Base-by-base conservation (phyloP, 2,113 vertebrate genomes). In the Notothenia coriiceps region DNA sequence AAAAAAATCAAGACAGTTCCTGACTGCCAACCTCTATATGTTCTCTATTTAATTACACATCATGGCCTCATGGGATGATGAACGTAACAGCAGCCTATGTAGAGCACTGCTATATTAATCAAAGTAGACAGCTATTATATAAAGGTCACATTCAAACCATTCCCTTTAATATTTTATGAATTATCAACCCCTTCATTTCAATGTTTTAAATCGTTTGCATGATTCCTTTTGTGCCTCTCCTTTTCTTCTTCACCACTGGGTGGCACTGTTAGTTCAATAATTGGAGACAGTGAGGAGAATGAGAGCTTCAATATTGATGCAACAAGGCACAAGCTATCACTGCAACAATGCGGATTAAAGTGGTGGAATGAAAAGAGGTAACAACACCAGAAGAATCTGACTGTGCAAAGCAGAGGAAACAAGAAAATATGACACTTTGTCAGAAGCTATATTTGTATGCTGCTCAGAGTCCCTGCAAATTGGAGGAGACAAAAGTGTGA, bases 331-430 rank as follows among this genome's bases (percentile, higher is more conserved):
- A 79, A 68, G 35, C 60, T 9, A 59, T 70, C 70, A 14, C 57
- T 50, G 76, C 69, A 75, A 80, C 47, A 79, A 83, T 76, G 73
- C 79, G 70, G 76, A 88, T 85, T 68, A 80, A 73, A 87, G 61
- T 47, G 11, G 47, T 35, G 61, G 56, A 80, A 77, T 49, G 72
- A 54, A 25, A 64, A 55, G 14, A 76, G 50, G 74, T 70, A 81
- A 79, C 44, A 35, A 49, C n/a, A 55, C 9, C 2, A 56, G 46
- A 50, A 20, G 57, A 81, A 80, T 68, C 13, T 70, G 75, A 82
- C 65, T 63, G 47, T 0, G 17, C 17, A 71, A 59, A 64, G 63
- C n/a, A 64, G 15, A 50, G n/a, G 63, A 70, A 76, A 75, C 56
- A 61, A 59, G 79, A 68, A 66, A 77, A 89, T 77, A 81, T 47